These are phyloP conservation scores for human DNA, from an alignment of 2,113 vertebrate genomes.

Conservation along the genomic window DNA sequence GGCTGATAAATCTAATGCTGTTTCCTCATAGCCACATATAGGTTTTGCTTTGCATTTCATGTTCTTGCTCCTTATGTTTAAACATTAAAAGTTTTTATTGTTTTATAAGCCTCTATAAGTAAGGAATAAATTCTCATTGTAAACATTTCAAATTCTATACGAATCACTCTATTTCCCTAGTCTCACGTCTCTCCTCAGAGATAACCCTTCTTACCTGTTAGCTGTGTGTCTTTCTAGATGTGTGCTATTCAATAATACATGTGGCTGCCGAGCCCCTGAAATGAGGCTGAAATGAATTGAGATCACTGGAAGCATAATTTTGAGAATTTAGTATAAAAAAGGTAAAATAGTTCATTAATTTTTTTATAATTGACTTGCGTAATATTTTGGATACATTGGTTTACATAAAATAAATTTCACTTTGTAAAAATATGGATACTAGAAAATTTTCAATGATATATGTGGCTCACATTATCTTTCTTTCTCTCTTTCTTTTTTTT, in stretches of 20 bases:
- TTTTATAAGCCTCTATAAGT: background rate
- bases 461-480: background rate
- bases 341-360: background rate
- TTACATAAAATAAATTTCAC: constrained; percentile 4
- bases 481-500: no score
- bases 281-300: background rate
- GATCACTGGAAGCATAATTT: background rate
- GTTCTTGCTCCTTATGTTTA: background rate
- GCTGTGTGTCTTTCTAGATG: background rate
- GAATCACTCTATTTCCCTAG: background rate
- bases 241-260: background rate
- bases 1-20: background rate
- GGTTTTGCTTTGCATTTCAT: background rate
- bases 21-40: background rate
- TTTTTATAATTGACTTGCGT: background rate
- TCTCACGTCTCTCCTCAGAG: background rate
- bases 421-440: background rate
- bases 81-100: background rate
- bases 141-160: background rate
- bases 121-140: background rate
- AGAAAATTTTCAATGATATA: background rate
- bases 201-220: background rate
- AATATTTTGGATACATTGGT: background rate
- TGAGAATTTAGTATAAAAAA: background rate
- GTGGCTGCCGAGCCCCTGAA: background rate